A percentile compares a stretch with the other conserved stretches of the same genome.
phyloP scores from a whole-genome alignment of 2,797 vertebrate species.

The Cyclura pinguis region DNA sequence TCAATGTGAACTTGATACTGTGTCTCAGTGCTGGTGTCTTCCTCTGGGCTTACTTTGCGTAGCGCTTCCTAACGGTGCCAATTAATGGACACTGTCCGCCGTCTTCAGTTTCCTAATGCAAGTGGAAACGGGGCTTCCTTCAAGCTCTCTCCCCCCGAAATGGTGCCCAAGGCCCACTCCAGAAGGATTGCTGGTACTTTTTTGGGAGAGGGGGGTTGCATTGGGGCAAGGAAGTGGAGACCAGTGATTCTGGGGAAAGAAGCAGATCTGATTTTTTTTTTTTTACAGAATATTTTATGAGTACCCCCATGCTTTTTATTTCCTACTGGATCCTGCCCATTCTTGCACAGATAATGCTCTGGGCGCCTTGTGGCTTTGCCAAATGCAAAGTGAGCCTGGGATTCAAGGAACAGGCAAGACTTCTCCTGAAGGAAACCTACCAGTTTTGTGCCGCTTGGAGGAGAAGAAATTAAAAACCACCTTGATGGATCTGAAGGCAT shows the following conservation, averaged over 20 bases:
- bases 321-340: no score
- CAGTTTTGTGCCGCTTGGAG: background rate
- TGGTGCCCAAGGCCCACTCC: no score
- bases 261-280: no score
- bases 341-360: background rate
- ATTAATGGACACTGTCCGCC: fast-evolving
- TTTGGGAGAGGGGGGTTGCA: no score
- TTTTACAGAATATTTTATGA: no score
- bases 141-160: no score
- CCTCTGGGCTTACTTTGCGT: slow-evolving; percentile 91
- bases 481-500: background rate
- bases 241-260: no score
- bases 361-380: no score
- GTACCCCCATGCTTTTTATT: no score
- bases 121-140: background rate
- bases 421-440: background rate
- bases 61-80: slow-evolving; percentile 5
- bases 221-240: no score
- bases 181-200: no score
- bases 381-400: no score
- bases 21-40: slow-evolving; percentile 85
- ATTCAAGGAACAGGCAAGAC: background rate
- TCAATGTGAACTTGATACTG: slow-evolving; percentile 89
- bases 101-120: background rate
- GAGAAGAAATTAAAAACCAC: background rate